Conservation (phyloP, 1,140 invertebrate species). For the Saccostrea glomerata region DNA sequence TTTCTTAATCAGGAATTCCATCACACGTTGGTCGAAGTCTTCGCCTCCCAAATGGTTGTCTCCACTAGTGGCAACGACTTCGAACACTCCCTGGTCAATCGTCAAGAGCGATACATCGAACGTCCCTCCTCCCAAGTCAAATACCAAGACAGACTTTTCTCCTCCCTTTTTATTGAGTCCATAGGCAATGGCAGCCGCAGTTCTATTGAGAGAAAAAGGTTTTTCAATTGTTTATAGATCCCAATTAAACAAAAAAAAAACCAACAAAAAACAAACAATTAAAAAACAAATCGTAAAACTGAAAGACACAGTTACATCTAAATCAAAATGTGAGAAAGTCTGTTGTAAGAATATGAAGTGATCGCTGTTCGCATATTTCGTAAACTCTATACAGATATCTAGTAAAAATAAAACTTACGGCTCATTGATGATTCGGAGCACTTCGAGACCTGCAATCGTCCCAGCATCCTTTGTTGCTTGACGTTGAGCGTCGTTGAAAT, state of each 20-base stretch:
- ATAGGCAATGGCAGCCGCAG: conserved; percentile 99
- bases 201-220: conserved; percentile 77
- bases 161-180: conserved; percentile 99
- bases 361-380: too few species aligned
- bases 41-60: conserved; percentile 97
- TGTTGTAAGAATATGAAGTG: too few species aligned
- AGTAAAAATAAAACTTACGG: conserved; percentile 81
- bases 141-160: conserved; percentile 97
- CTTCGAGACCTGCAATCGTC: conserved; percentile 91
- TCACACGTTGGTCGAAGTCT: conserved; percentile 98
- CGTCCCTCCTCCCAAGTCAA: conserved; percentile 99
- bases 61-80: conserved; percentile 96
- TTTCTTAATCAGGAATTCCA: conserved; percentile 98
- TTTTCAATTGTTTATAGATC: too few species aligned
- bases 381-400: too few species aligned
- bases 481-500: conserved; percentile 98
- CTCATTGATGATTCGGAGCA: conserved; percentile 99
- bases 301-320: too few species aligned
- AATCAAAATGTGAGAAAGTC: too few species aligned
- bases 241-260: too few species aligned
- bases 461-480: conserved; percentile 95
- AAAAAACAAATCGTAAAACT: too few species aligned
- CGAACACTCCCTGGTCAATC: conserved; percentile 97
- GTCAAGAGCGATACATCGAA: conserved; percentile 99
- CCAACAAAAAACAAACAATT: too few species aligned